Percentiles rank a stretch among this genome's conserved stretches.
Conservation (phyloP, 1,140 invertebrate genomes). For the Cotesia typhae region DNA sequence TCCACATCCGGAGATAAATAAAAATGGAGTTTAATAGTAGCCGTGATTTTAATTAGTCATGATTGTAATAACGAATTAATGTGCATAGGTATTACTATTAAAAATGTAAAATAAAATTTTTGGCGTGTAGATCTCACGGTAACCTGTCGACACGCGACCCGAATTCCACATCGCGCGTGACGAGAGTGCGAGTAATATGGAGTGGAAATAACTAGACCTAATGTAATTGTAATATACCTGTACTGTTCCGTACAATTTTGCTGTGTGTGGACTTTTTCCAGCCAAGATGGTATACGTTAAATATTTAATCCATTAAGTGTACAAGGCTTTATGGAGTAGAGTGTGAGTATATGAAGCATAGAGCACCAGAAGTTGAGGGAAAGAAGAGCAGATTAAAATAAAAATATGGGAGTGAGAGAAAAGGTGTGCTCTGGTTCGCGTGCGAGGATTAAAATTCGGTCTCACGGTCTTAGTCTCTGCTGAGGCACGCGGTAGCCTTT, state of each 20-base stretch:
- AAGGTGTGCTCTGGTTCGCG: conserved; percentile 51
- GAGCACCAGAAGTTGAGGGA: neutral
- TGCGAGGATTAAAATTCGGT: conserved; percentile 59
- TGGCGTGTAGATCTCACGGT: conserved; percentile 7
- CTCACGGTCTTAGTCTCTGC: conserved; percentile 48
- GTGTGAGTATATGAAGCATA: neutral
- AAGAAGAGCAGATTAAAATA: conserved; percentile 3
- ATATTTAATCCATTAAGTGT: no score
- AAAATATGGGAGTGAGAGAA: conserved; percentile 24
- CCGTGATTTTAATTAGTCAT: neutral
- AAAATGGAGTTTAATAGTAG: neutral
- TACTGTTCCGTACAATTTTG: neutral
- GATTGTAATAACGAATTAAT: neutral
- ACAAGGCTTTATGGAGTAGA: neutral
- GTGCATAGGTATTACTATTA: neutral
- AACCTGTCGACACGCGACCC: conserved; percentile 45
- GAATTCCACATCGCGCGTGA: conserved; percentile 54
- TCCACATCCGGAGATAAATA: conserved; percentile 5
- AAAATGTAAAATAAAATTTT: neutral
- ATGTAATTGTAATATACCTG: conserved; percentile 13
- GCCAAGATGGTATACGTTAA: no score
- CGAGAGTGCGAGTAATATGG: conserved; percentile 39
- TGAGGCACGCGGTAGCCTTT: conserved; percentile 44
- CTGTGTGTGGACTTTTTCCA: no score
- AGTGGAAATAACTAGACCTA: conserved; percentile 2